Evolutionary conservation across 2,888 invertebrate species (phyloP), one percentile per base, ranked within the genome.

Genomic region (Drosophila putrida): DNA sequence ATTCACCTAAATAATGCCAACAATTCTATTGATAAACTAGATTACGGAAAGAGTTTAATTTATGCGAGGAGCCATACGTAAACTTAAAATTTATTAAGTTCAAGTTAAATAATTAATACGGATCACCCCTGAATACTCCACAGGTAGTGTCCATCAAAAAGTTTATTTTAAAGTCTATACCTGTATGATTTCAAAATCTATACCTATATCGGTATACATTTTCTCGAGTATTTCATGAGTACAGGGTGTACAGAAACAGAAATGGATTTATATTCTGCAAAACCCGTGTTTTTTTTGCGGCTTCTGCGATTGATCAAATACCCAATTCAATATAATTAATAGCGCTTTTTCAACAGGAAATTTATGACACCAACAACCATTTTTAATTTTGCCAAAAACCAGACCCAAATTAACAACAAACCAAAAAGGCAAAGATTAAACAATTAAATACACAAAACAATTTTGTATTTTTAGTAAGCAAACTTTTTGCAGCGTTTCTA

Each of bases 271-370:
- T 3, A 20, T 20, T 20, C 20, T 70, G 50, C 59, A 31, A 61
- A 73, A 66, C 59, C 20, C 20, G n/a, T n/a, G n/a, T 20, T 20
- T 20, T 20, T 20, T 20, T 1, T 60, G 38, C 62, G 68, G 27
- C 41, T 28, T 58, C 46, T 50, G 51, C 47, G n/a, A 71, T 65
- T 58, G 61, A 68, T 65, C 50, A 66, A 62, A 43, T 77, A 79
- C 87, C 88, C 83, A 82, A 86, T 88, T 80, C 80, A 86, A 86
- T 77, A 81, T 75, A 86, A 69, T 86, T 62, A 80, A 82, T 82
- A 73, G 83, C 58, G 53, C 49, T 38, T 50, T 63, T 57, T 35
- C n/a, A 44, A 31, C 50, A 27, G 36, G 53, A 82, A 74, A 83
- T 88, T 88, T 83, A 86, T 80, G 78, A 65, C 54, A 62, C 38